Evolutionary conservation across 2,888 invertebrate genomes (phyloP), one percentile per base, ranked within the genome.

Genomic region (Eremobia ochroleuca): DNA sequence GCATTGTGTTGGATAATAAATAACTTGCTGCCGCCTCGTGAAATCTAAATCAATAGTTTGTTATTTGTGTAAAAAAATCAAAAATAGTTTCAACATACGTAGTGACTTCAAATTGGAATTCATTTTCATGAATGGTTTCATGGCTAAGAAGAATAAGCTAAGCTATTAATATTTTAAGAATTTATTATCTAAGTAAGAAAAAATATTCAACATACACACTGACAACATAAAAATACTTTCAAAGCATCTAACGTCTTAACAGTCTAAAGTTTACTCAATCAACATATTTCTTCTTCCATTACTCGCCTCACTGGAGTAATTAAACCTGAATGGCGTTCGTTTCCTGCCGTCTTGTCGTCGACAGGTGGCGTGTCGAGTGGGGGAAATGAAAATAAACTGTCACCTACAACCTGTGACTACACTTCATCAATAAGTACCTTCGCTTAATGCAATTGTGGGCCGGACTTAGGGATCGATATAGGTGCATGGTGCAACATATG

Each of bases 391-490:
- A 88, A 90, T 81, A 92, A 88, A 90, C 88, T 87, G 90, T 91
- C 91, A 89, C 89, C 87, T 87, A 85, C 86, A 90, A 90, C 88
- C 90, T 86, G 79, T 43, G 58, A 52, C 62, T 87, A 87, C 83
- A 89, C 90, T 89, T 90, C 87, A 92, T 92, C 90, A 90, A 90
- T 88, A 89, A 85, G 80, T 78, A 77, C 79, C 79, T 79, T 74
- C 61, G 55, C 70, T 82, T 72, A 62, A 77, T 85, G 81, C 80
- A 81, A 66, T 43, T 5, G 79, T 78, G 91, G 86, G 84, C 76
- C 81, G 90, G n/a, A 89, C 73, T 90, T 67, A 37, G 81, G 21
- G 5, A 31, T 43, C 6, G 0, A 15, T 58, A 40, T 9, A 25
- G 31, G 21, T 52, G 59, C 49, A 13, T 9, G 21, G n/a, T 28